Conservation (phyloP, 2,113 vertebrate genomes). For the Muntiacus reevesi region DNA sequence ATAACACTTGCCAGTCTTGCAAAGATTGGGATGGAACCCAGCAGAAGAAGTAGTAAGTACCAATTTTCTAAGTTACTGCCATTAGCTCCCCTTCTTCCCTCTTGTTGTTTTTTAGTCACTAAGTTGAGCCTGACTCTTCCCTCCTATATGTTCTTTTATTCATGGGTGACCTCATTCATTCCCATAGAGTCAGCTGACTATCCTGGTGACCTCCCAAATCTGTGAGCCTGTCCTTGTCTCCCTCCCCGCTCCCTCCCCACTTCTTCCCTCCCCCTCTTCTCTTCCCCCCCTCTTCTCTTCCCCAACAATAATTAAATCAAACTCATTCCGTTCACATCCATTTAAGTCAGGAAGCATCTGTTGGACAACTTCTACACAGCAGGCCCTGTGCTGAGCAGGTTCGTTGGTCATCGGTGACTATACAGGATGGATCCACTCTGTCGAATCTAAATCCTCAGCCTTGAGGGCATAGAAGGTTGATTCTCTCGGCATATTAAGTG, state of each 20-base stretch:
- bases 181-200: background rate
- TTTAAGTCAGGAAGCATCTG: background rate
- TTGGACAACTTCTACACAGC: background rate
- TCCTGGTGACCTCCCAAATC: background rate
- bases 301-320: background rate
- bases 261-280: background rate
- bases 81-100: background rate
- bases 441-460: background rate
- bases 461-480: background rate
- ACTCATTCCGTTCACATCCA: background rate
- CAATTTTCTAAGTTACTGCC: background rate
- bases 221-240: background rate
- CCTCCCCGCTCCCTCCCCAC: background rate
- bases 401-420: background rate
- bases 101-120: background rate
- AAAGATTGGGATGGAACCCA: background rate
- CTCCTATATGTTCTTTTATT: background rate
- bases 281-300: background rate
- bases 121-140: background rate
- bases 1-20: background rate
- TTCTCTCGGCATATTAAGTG: slow-evolving; percentile 31
- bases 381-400: background rate
- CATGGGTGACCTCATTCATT: background rate
- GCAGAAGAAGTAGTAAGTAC: background rate
- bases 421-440: background rate